Base-by-base conservation (phyloP, 1,140 invertebrate species). In the Latrodectus geometricus region DNA sequence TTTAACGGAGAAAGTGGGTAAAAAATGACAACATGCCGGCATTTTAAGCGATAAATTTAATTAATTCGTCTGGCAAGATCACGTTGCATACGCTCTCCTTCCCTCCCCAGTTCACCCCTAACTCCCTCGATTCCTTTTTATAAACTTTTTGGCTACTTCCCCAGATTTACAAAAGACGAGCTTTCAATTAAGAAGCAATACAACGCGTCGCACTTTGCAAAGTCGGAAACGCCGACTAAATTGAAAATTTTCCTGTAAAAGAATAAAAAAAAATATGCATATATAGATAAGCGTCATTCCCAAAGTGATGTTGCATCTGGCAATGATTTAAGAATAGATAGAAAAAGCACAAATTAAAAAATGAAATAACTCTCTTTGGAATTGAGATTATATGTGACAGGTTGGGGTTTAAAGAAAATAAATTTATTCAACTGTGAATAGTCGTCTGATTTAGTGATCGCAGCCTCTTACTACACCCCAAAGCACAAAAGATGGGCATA, bases 61-160 rank as follows among this genome's bases (percentile, higher is more conserved):
- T 78, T 78, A 78, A 23, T 68, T 78, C 61, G 61, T 78, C 61
- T 68, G n/a, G 61, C 15, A 65, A 68, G 76, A 78, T 76, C 52
- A 56, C 50, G 21, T 15, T 20, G 17, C 50, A n/a, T 52, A 52
- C 17, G 9, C 61, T 20, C 20, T 8, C 15, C 21, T 15, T 14
- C 0, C 35, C 75, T 65, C 21, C 35, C 23, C 56, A 49, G 11
- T 5, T 61, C 21, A 20, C 12, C 17, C 12, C 21, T 14, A 11
- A 61, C 54, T 17, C 54, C 54, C 17, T 61, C 17, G 11, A 14
- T 14, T 61, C 17, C 54, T 61, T 61, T 61, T 61, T 61, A 61
- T 61, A 61, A 17, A 61, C 11, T 61, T 61, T 61, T 61, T 61
- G 54, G 8, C 17, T 61, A 61, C 54, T 61, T 61, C 54, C 54